Base-by-base conservation (phyloP, 2,113 vertebrate genomes). In the Clinocottus analis region DNA sequence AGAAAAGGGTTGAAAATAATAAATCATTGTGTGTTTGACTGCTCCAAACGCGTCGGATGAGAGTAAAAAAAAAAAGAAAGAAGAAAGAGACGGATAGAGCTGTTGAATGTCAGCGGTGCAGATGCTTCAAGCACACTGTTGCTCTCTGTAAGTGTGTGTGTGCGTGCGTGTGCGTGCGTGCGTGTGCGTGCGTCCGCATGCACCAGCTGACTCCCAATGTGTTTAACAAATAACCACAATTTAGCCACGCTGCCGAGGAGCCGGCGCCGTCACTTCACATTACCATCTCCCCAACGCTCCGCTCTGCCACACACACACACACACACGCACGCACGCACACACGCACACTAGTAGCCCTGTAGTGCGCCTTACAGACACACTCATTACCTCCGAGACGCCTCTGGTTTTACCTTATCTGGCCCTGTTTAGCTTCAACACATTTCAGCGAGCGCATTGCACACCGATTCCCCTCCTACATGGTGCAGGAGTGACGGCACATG, bases 221-320 rank as follows among this genome's bases (percentile, higher is more conserved):
- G 96, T 97, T 97, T 96, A 97, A 97, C 97, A 97, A 98, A 98
- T 96, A 98, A 97, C 90, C 85, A 94, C 96, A 96, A 97, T 98
- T 97, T 97, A 97, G 95, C 95, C 91, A 87, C 93, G 96, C 95
- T 96, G 95, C 95, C 78, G 87, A 97, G 96, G 95, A 96, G 95
- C 95, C 95, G 94, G 94, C 94, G 90, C 93, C 95, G 96, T 98
- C 97, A 97, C 96, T 97, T 96, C 94, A 93, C 95, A 97, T 99
- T 97, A 98, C 92, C 86, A 89, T 98, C 97, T 96, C 75, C 74
- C 35, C 55, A 90, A 94, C 94, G 91, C 94, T 94, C 93, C 86
- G 94, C 96, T 95, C 84, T 92, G 90, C 94, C 95, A 93, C 93
- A 69, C 77, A 70, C 58, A 16, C 71, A n/a, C 58, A 76, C 71